These are phyloP conservation scores for Epirrhoe tristata DNA, from an alignment of 2,888 invertebrate genomes.

Conservation along the genomic window DNA sequence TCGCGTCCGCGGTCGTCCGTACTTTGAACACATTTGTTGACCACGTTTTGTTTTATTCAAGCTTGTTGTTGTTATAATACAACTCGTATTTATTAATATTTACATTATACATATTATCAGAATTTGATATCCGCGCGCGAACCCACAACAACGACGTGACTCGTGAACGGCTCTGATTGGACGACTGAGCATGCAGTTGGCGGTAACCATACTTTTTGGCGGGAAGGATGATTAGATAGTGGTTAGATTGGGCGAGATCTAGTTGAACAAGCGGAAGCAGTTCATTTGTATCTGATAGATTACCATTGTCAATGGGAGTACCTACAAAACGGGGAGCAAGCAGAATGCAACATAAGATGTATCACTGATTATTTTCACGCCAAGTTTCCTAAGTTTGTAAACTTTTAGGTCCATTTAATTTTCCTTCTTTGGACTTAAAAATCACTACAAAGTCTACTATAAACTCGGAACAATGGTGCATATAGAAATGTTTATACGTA, in stretches of 20 bases:
- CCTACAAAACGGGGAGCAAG: constrained; percentile 9
- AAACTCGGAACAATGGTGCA: not conserved
- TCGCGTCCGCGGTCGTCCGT: constrained; percentile 62
- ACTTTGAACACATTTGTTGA: constrained; percentile 57
- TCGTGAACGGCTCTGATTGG: constrained; percentile 77
- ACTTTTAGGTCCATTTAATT: not conserved
- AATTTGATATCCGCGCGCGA: constrained; percentile 76
- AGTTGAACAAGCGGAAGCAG: constrained; percentile 36
- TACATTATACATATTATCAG: constrained; percentile 62
- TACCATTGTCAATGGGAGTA: constrained; percentile 46
- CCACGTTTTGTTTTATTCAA: constrained; percentile 59
- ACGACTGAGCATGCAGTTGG: constrained; percentile 54
- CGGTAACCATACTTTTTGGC: constrained; percentile 61
- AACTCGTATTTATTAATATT: constrained; percentile 45
- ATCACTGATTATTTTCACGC: no score
- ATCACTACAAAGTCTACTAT: no score
- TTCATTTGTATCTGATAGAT: constrained; percentile 41
- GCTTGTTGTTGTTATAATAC: constrained; percentile 67
- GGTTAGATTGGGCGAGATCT: constrained; percentile 40
- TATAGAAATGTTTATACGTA: not conserved
- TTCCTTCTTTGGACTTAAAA: not conserved
- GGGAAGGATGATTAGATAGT: constrained; percentile 55
- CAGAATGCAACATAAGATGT: not conserved
- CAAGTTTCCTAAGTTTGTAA: no score
- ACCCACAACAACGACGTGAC: constrained; percentile 68